phyloP scores from a whole-genome alignment of 2,797 vertebrate species.

The Philypnodon macrostomus region DNA sequence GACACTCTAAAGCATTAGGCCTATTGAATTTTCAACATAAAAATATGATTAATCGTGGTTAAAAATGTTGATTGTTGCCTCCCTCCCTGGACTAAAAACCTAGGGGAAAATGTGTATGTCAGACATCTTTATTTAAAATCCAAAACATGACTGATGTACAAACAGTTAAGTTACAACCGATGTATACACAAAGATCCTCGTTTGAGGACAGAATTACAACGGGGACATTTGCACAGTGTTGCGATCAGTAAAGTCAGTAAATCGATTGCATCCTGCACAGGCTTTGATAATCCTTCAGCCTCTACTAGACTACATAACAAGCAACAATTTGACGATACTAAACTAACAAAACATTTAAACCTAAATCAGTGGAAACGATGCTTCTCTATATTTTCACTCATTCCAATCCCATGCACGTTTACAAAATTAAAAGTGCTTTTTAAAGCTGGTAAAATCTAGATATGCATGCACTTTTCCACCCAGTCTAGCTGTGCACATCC shows the following conservation, averaged over 20 bases:
- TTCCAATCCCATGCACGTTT: constrained; percentile 40
- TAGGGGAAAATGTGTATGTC: constrained; percentile 1
- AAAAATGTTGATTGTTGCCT: too few relatives aligned
- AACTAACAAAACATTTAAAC: background rate
- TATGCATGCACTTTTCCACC: constrained; percentile 15
- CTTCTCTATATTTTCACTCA: constrained; percentile 8
- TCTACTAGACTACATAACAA: constrained; percentile 20
- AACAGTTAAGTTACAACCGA: constrained; percentile 12
- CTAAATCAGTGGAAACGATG: constrained; percentile 3
- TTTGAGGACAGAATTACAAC: constrained; percentile 27
- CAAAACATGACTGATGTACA: constrained; percentile 43
- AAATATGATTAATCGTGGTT: too few relatives aligned
- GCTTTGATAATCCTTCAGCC: constrained; percentile 20
- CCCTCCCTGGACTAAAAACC: too few relatives aligned
- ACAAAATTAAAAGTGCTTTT: constrained; percentile 39
- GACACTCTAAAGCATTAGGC: too few relatives aligned
- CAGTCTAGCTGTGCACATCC: constrained; percentile 35
- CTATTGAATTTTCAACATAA: too few relatives aligned
- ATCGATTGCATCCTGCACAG: constrained; percentile 50
- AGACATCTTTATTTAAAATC: constrained; percentile 56
- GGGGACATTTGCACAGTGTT: constrained; percentile 56
- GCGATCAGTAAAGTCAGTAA: constrained; percentile 47
- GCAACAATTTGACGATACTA: constrained; percentile 17
- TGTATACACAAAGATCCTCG: constrained; percentile 28
- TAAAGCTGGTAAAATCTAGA: constrained; percentile 4